These are phyloP conservation scores for Gastrophryne carolinensis DNA, from an alignment of 2,797 vertebrate species.

Conservation along the genomic window DNA sequence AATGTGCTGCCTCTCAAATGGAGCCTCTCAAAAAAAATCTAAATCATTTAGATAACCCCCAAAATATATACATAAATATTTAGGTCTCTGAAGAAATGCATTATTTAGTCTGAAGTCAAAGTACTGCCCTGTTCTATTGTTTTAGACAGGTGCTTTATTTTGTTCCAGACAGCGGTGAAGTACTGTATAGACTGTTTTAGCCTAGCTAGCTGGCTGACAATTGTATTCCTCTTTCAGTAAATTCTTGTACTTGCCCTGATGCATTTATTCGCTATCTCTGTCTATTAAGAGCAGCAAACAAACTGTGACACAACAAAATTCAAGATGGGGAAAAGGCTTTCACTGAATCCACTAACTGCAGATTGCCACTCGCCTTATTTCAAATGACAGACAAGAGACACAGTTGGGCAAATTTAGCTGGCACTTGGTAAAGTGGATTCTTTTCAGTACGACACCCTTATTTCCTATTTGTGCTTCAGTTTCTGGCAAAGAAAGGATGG, in stretches of 20 bases:
- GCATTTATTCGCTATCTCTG: not conserved
- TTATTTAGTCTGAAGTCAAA: no score
- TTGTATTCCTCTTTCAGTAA: not conserved
- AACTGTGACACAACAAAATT: not conserved
- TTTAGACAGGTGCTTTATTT: no score
- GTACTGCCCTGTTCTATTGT: no score
- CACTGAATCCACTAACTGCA: not conserved
- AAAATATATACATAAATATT: no score
- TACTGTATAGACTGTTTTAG: no score
- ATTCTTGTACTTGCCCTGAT: not conserved
- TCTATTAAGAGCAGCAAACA: constrained; percentile 6
- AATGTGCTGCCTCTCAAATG: no score
- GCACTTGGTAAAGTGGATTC: not conserved
- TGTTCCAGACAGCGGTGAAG: no score
- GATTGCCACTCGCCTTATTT: not conserved
- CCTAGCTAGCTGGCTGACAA: not conserved
- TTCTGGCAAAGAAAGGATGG: not conserved
- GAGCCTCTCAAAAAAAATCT: no score
- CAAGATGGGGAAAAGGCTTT: not conserved
- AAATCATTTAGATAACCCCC: no score
- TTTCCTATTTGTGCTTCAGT: not conserved
- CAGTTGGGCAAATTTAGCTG: not conserved
- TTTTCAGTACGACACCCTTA: not conserved
- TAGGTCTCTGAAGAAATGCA: no score
- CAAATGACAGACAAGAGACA: not conserved